phyloP scores from a whole-genome alignment of 2,888 invertebrate species.

The Calameuta idolon region DNA sequence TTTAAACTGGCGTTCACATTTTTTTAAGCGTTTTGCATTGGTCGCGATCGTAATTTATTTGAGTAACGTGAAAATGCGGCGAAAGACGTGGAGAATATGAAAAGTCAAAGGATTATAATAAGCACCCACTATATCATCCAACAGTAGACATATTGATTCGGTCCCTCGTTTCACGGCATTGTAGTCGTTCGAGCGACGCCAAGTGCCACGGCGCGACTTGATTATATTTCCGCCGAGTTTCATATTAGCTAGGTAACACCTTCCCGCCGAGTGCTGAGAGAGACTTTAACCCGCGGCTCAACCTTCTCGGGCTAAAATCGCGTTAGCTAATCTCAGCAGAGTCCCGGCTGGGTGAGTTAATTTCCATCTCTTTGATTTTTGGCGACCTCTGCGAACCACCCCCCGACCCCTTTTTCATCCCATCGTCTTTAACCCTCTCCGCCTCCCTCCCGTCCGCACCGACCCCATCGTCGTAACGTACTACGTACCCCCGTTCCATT shows the following conservation, averaged over 20 bases:
- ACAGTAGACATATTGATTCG: neutral
- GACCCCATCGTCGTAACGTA: neutral
- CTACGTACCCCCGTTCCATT: neutral
- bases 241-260: conserved; percentile 26
- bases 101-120: neutral
- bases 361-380: conserved; percentile 65
- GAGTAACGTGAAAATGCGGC: neutral
- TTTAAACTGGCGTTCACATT: neutral
- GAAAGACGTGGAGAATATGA: neutral
- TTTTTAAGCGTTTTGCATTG: neutral
- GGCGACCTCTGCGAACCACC: conserved; percentile 40
- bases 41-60: neutral
- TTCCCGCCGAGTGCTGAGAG: conserved; percentile 22
- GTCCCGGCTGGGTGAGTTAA: conserved; percentile 46
- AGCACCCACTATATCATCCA: neutral
- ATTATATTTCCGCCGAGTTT: conserved; percentile 35
- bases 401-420: conserved; percentile 14
- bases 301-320: conserved; percentile 38
- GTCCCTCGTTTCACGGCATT: neutral
- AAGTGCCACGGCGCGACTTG: conserved; percentile 15
- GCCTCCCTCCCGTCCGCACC: neutral
- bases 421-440: conserved; percentile 18
- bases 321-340: conserved; percentile 43
- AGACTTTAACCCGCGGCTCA: conserved; percentile 23
- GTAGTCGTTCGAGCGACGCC: conserved; percentile 8